A percentile compares a stretch with the other conserved stretches of the same genome.
These are phyloP conservation scores for Ammodytes dubius DNA, from an alignment of 2,113 vertebrate genomes.

Conservation along the genomic window DNA sequence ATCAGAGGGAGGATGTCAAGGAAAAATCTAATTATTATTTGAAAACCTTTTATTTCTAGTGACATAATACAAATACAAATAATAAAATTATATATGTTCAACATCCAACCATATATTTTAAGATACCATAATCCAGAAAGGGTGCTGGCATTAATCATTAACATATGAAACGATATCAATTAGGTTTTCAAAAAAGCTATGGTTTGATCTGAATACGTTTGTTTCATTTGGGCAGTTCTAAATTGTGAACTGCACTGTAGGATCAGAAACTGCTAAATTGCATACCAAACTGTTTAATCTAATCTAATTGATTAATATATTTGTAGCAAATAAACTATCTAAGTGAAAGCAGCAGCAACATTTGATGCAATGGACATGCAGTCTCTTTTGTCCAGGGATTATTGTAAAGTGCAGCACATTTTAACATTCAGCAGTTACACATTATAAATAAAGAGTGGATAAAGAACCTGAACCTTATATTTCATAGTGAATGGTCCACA, in stretches of 20 bases:
- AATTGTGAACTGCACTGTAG: not conserved
- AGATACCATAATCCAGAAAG: not conserved
- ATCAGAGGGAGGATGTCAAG: not conserved
- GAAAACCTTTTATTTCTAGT: not conserved
- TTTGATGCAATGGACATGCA: not conserved
- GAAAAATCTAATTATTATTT: not conserved
- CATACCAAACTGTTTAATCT: not conserved
- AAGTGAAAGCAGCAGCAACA: not conserved
- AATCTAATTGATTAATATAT: not conserved
- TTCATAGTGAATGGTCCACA: conserved; percentile 25
- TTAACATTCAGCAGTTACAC: conserved; percentile 3
- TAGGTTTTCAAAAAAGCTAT: no score
- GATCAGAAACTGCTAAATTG: not conserved
- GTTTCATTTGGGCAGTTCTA: not conserved
- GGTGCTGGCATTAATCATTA: not conserved
- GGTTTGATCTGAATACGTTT: not conserved
- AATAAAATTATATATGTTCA: not conserved
- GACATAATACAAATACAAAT: not conserved
- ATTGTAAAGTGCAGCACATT: not conserved
- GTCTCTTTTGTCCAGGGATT: conserved; percentile 6
- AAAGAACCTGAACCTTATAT: conserved; percentile 8
- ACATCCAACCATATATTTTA: not conserved
- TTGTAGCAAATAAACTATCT: not conserved
- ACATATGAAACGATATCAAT: not conserved
- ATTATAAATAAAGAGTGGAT: not conserved